These are phyloP conservation scores for Plutomurus gul DNA, from an alignment of 1,140 invertebrate genomes.

Conservation along the genomic window DNA sequence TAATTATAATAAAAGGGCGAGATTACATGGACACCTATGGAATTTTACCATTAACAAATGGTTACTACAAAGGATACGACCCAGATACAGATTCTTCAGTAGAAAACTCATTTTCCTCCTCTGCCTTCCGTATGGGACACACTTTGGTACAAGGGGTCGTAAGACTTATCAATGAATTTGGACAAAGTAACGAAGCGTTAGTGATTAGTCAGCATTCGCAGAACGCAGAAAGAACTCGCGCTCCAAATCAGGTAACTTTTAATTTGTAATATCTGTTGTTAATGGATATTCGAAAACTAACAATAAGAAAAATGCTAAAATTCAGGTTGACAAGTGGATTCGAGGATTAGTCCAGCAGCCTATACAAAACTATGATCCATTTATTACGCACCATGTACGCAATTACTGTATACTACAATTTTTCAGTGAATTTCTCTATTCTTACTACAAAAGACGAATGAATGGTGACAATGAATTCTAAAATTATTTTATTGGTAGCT, in stretches of 20 bases:
- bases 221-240: slow-evolving; percentile 20
- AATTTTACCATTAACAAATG: slow-evolving; percentile 32
- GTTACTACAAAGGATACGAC: slow-evolving; percentile 59
- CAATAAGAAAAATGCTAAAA: not conserved
- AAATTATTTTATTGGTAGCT: slow-evolving; percentile 1
- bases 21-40: slow-evolving; percentile 43
- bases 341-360: slow-evolving; percentile 38
- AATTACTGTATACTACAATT: not conserved
- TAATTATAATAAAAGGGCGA: not conserved
- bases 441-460: too few relatives aligned
- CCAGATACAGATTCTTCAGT: slow-evolving; percentile 62
- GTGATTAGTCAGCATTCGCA: slow-evolving; percentile 35
- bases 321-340: slow-evolving; percentile 40
- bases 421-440: not conserved
- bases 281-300: slow-evolving; percentile 9
- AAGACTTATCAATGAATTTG: slow-evolving; percentile 35
- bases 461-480: too few relatives aligned
- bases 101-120: slow-evolving; percentile 66
- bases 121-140: slow-evolving; percentile 59
- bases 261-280: too few relatives aligned
- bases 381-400: slow-evolving; percentile 36
- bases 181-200: slow-evolving; percentile 22
- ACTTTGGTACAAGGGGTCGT: slow-evolving; percentile 43
- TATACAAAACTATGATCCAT: slow-evolving; percentile 44
- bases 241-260: slow-evolving; percentile 1